These are phyloP conservation scores for Pterostichus madidus DNA, from an alignment of 2,888 invertebrate genomes.

Conservation along the genomic window DNA sequence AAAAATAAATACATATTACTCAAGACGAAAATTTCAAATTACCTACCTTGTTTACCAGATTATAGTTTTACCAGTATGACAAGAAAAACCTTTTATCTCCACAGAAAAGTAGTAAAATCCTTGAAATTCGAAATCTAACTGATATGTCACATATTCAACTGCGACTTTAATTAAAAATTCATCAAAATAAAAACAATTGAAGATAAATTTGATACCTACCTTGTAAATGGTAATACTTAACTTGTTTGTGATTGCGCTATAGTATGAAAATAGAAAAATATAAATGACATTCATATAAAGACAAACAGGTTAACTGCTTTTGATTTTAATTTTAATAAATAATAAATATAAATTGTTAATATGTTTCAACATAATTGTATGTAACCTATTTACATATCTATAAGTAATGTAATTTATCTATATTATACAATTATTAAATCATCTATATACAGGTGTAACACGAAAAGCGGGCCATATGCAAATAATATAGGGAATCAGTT, in stretches of 20 bases:
- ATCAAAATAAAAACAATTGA: neutral
- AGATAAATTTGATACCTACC: neutral
- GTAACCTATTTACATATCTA: slow-evolving; percentile 15
- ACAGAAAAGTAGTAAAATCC: neutral
- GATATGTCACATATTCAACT: neutral
- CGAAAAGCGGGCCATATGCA: neutral
- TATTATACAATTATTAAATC: neutral
- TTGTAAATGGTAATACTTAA: neutral
- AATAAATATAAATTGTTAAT: slow-evolving; percentile 1
- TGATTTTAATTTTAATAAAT: neutral
- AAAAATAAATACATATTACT: slow-evolving; percentile 37
- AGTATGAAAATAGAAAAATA: neutral
- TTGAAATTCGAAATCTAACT: neutral
- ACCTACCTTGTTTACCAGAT: slow-evolving; percentile 3
- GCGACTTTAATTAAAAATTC: neutral
- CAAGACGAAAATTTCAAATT: slow-evolving; percentile 33
- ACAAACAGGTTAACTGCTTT: slow-evolving; percentile 34
- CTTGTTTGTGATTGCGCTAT: neutral
- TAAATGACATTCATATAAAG: slow-evolving; percentile 29
- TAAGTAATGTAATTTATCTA: neutral
- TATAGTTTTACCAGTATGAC: slow-evolving; percentile 26
- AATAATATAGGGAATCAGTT: too few species aligned
- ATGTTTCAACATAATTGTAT: slow-evolving; percentile 26
- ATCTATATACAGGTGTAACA: neutral
- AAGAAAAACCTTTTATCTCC: slow-evolving; percentile 36